These are phyloP conservation scores for Vireo griseus DNA, from an alignment of 2,797 vertebrate genomes.

Conservation along the genomic window DNA sequence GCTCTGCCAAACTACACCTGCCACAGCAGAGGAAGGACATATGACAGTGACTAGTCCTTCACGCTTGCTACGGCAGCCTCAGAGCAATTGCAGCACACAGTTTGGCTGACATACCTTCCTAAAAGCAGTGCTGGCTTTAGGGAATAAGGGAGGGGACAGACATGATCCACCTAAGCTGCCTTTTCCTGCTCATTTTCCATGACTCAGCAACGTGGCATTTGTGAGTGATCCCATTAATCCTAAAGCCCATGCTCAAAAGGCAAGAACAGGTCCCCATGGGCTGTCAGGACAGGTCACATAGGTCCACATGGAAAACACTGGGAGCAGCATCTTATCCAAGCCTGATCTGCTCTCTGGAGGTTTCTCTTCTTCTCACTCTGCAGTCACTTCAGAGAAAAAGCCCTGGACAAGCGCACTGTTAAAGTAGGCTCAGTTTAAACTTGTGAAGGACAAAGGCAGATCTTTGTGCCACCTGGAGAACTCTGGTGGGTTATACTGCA, in stretches of 20 bases:
- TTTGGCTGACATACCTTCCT: background rate
- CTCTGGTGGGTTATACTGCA: accelerated
- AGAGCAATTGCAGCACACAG: background rate
- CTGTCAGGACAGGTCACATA: background rate
- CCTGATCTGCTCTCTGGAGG: background rate
- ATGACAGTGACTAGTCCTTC: background rate
- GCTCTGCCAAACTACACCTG: background rate
- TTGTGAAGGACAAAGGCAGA: background rate
- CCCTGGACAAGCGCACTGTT: background rate
- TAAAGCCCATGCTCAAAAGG: background rate
- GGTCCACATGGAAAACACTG: background rate
- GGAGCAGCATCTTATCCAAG: background rate
- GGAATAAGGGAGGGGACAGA: background rate
- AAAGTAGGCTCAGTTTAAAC: background rate
- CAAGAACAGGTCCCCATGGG: background rate
- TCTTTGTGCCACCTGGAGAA: background rate
- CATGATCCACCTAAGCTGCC: background rate
- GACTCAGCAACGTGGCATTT: background rate
- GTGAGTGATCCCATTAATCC: background rate
- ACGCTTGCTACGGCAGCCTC: background rate
- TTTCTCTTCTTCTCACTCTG: background rate
- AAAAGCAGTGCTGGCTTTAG: background rate
- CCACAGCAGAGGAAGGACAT: background rate
- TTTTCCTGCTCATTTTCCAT: background rate
- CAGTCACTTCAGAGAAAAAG: background rate